Evolutionary conservation across 2,797 vertebrate species (phyloP), one percentile per base, ranked within the genome.

Genomic region (Anguilla anguilla): DNA sequence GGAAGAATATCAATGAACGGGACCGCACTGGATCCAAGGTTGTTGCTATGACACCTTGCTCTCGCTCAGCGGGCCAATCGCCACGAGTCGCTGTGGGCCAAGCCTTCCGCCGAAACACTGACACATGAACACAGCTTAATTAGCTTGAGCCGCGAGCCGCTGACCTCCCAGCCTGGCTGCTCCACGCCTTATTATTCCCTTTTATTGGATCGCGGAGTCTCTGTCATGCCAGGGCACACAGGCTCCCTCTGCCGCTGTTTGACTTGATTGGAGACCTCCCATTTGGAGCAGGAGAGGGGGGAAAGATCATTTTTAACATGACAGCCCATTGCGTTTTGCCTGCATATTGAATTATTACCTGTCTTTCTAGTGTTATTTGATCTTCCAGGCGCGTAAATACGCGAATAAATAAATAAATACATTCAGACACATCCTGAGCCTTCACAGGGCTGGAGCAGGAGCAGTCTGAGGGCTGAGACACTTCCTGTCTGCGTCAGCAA

Each of bases 71-170:
- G 2, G 25, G 19, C 86, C 83, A 87, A 87, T 89, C 57, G 85
- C 43, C 28, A n/a, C 39, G 57, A 67, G 83, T 53, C 25, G 43
- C 85, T 85, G 35, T 67, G 88, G 88, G 31, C 77, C 35, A 84
- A 57, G 31, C 10, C 53, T 31, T 51, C 84, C 49, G 22, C 86
- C 35, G 74, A 28, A 74, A 67, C 77, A 51, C 83, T 77, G 77
- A 90, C 87, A 87, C 84, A 85, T 69, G 55, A 79, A 82, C 61
- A 43, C 43, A 31, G 77, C 57, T 72, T 87, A 87, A 88, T 90
- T 87, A 87, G 57, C 46, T 17, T 9, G 85, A 55, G 19, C 46
- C 0, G 49, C 15, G 43, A 84, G 55, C 69, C 19, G 53, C 69
- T 82, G 51, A 69, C 84, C 83, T 49, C 67, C 69, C 11, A 10